Base-by-base conservation (phyloP, 64 coral and sea anemone genomes). In the Dendrophyllia cribrosa region DNA sequence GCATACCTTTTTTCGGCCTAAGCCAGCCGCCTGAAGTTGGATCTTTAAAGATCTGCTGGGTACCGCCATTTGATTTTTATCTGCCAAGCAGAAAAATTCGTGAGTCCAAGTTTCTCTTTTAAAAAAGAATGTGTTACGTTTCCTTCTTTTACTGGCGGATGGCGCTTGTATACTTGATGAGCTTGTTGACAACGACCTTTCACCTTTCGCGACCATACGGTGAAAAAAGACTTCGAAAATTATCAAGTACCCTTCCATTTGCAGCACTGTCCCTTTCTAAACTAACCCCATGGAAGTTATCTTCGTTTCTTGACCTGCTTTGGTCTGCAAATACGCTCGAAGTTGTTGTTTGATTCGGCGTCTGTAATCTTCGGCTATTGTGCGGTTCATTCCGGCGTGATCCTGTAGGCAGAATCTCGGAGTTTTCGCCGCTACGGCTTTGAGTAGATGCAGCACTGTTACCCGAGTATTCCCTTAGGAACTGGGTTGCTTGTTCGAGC, bases 1-100 rank as follows among this genome's bases (percentile, higher is more conserved):
- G 47, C 76, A 74, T 58, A 90, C 66, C 23, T 90, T 90, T 89
- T 90, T 90, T 14, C 88, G 12, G 26, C 88, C 88, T 79, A 79
- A 70, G 19, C 75, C 61, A 49, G 51, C 72, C n/a, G 24, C 53
- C 72, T 76, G 73, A 19, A 89, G 58, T 76, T 74, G 48, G 47
- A 88, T 20, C 73, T 89, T 89, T 64, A 76, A 50, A 19, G 72
- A 53, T 75, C 72, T 75, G 52, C 70, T 76, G 56, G 87, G 87
- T 23, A 77, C 87, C 20, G 11, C 59, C 55, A 76, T 73, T 73
- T 76, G 70, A 56, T 76, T 55, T 76, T 72, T 72, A 59, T 77
- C 76, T 78, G 58, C 56, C 59, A 79, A 52, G 26, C 88, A 79
- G 60, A 76, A 77, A 55, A 90, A 79, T 79, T 90, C 75, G 44